These are phyloP conservation scores for Motacilla alba DNA, from an alignment of 2,113 vertebrate genomes.

Conservation along the genomic window DNA sequence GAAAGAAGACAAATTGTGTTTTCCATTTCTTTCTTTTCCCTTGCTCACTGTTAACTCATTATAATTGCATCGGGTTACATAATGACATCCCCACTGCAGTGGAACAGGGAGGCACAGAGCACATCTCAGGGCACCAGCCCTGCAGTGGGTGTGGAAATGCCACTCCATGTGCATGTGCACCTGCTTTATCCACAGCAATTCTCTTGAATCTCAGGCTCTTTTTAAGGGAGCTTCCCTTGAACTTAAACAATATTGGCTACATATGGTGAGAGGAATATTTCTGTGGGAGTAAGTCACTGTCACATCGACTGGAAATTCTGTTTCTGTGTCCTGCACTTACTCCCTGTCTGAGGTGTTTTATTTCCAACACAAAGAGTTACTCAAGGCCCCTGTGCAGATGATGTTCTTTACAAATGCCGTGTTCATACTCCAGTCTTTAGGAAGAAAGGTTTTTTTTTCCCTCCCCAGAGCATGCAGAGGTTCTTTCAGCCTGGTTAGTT, in stretches of 20 bases:
- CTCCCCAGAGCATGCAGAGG: neutral
- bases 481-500: neutral
- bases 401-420: neutral
- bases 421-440: neutral
- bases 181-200: neutral
- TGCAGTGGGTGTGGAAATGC: rapidly evolving
- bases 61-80: rapidly evolving
- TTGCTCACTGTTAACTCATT: neutral
- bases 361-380: neutral
- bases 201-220: neutral
- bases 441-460: neutral
- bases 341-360: neutral
- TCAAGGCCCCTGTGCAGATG: neutral
- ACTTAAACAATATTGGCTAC: neutral
- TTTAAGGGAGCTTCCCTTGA: neutral
- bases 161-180: rapidly evolving
- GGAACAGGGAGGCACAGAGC: neutral
- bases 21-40: neutral
- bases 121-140: rapidly evolving
- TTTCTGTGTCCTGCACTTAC: neutral
- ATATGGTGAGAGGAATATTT: neutral
- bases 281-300: neutral
- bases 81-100: neutral
- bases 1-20: neutral
- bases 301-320: neutral